Conservation (phyloP, 1,140 invertebrate species). For the Eubasilissa regina region DNA sequence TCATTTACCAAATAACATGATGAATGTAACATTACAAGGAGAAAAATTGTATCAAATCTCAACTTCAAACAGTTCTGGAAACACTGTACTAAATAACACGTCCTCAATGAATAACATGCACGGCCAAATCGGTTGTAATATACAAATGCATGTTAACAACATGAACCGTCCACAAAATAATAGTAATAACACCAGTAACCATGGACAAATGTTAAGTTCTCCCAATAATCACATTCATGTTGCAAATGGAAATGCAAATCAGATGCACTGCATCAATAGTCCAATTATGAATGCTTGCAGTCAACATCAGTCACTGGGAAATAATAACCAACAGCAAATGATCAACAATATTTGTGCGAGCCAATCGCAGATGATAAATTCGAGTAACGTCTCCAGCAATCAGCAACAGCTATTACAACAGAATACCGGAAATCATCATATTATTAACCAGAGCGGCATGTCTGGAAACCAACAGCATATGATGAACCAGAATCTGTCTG, state of each 20-base stretch:
- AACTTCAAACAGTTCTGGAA: constrained; percentile 37
- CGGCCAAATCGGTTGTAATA: constrained; percentile 60
- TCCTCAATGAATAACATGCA: constrained; percentile 68
- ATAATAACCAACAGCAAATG: constrained; percentile 41
- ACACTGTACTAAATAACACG: constrained; percentile 20
- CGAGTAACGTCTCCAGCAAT: constrained; percentile 31
- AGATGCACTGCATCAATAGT: constrained; percentile 49
- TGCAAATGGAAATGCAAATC: constrained; percentile 50
- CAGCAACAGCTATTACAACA: constrained; percentile 19
- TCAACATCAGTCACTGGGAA: constrained; percentile 48
- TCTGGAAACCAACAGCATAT: constrained; percentile 41
- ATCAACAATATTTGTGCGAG: constrained; percentile 61
- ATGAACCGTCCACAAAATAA: constrained; percentile 46
- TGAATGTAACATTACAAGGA: constrained; percentile 57
- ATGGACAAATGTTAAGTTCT: constrained; percentile 47
- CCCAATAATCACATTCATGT: constrained; percentile 43
- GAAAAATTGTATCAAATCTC: constrained; percentile 58
- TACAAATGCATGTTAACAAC: constrained; percentile 54
- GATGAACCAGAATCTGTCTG: constrained; percentile 32
- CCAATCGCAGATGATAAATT: constrained; percentile 54
- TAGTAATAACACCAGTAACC: constrained; percentile 44
- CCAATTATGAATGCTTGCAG: constrained; percentile 45
- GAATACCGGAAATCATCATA: constrained; percentile 35
- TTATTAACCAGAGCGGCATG: neutral
- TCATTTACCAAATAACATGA: constrained; percentile 56